phyloP scores from a whole-genome alignment of 2,797 vertebrate genomes.

The Poecilia wingei region DNA sequence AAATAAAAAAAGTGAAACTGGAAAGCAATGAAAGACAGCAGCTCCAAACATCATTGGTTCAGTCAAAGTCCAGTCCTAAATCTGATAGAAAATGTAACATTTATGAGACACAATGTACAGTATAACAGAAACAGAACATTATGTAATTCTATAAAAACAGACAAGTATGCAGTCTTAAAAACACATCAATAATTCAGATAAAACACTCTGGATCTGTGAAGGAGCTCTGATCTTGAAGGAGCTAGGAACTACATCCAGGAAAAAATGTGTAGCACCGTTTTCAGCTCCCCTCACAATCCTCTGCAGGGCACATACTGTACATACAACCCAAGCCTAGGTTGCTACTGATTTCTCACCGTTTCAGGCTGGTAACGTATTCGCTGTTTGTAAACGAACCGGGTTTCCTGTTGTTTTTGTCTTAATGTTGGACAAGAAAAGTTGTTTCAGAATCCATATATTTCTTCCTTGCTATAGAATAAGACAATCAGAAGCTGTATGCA shows the following conservation, averaged over 20 bases:
- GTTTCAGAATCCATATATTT: constrained; percentile 12
- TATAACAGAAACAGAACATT: background rate
- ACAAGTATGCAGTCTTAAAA: background rate
- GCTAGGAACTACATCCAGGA: background rate
- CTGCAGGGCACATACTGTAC: background rate
- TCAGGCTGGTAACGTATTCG: constrained; percentile 85
- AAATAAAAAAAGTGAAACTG: background rate
- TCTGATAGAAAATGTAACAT: background rate
- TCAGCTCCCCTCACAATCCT: background rate
- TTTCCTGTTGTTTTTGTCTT: background rate
- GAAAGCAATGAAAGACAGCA: background rate
- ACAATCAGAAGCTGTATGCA: constrained; percentile 47
- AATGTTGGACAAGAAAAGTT: constrained; percentile 34
- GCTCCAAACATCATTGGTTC: background rate
- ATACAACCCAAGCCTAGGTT: constrained; percentile 59
- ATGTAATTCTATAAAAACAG: background rate
- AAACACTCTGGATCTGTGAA: background rate
- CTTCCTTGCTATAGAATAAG: background rate
- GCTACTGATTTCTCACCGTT: constrained; percentile 90
- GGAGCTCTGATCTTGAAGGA: background rate
- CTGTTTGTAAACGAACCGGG: background rate
- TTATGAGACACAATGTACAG: background rate
- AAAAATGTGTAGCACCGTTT: background rate
- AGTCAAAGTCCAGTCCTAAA: background rate
- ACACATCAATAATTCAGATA: background rate